Conservation (phyloP, 2,113 vertebrate genomes). For the Aphyosemion australe region DNA sequence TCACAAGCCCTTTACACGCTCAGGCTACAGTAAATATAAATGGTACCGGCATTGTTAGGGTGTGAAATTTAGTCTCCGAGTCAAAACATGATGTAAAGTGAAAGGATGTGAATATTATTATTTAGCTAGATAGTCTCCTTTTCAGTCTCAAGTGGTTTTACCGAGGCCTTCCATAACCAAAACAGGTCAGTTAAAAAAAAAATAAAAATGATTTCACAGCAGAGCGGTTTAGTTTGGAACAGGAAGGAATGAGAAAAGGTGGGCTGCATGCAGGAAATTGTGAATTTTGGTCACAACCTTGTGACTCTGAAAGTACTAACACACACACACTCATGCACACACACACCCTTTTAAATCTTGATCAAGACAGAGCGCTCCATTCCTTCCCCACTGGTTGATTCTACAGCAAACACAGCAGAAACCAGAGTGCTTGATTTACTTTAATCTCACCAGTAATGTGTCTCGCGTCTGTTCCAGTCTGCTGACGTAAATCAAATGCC, state of each 20-base stretch:
- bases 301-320: constrained; percentile 29
- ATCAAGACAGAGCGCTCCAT: constrained; percentile 55
- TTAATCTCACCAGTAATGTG: constrained; percentile 65
- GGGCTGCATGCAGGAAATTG: too few relatives aligned
- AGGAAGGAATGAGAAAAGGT: constrained; percentile 13
- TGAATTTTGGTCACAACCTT: constrained; percentile 25
- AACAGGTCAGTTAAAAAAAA: constrained; percentile 58
- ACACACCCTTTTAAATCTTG: constrained; percentile 51
- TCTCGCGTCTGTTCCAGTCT: constrained; percentile 56
- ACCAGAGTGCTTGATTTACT: constrained; percentile 60
- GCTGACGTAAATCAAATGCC: constrained; percentile 58
- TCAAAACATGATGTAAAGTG: constrained; percentile 59
- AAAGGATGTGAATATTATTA: too few relatives aligned
- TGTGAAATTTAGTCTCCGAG: constrained; percentile 65
- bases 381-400: constrained; percentile 55
- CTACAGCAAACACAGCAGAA: constrained; percentile 66
- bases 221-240: constrained; percentile 40
- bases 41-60: constrained; percentile 52
- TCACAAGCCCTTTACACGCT: too few relatives aligned
- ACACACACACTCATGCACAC: constrained; percentile 1
- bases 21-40: constrained; percentile 62
- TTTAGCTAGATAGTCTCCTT: constrained; percentile 45
- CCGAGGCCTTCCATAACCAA: constrained; percentile 54
- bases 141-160: constrained; percentile 39
- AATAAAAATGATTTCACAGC: constrained; percentile 35